Conservation (phyloP, 2,888 invertebrate species). For the Leptura quadrifasciata region DNA sequence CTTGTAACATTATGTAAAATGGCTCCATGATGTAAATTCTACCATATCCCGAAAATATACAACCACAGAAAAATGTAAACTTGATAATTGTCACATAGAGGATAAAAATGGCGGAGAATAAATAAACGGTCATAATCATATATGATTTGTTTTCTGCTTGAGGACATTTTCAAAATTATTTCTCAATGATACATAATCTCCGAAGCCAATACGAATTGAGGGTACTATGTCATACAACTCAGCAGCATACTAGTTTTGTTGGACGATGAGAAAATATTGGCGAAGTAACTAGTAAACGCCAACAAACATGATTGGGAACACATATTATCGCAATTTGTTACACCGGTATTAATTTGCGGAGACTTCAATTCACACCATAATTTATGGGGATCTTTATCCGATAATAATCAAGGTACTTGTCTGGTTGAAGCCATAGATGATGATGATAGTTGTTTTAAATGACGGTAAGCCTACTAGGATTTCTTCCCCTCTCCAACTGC, state of each 20-base stretch:
- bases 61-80: not conserved
- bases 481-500: too few relatives aligned
- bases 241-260: too few relatives aligned
- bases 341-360: not conserved
- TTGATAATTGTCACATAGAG: too few relatives aligned
- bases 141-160: not conserved
- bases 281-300: not conserved
- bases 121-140: too few relatives aligned
- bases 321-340: not conserved
- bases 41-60: not conserved
- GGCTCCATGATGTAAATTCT: not conserved
- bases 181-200: too few relatives aligned
- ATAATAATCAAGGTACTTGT: not conserved
- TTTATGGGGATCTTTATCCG: too few relatives aligned
- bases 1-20: too few relatives aligned
- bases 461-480: too few relatives aligned
- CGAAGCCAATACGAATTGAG: too few relatives aligned
- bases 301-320: not conserved
- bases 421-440: not conserved
- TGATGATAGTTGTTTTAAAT: not conserved
- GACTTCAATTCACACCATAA: not conserved
- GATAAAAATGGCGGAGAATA: too few relatives aligned
- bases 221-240: too few relatives aligned
- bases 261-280: too few relatives aligned
- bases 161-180: not conserved